Evolutionary conservation across 1,140 invertebrate genomes (phyloP).

Genomic region (Brachionus calyciflorus): DNA sequence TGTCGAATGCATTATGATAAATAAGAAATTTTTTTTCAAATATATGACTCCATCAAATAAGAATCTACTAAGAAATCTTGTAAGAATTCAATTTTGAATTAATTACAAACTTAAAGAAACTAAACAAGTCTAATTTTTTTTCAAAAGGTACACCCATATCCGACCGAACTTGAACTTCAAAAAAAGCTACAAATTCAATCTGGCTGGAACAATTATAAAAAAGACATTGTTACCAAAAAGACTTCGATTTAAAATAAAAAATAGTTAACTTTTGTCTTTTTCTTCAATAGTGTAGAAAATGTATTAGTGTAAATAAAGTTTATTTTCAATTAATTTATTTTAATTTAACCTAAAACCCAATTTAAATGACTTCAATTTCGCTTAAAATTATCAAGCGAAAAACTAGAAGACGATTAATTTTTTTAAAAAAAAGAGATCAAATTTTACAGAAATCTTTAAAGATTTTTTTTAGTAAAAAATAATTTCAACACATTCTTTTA

Average conservation of each 20-base stretch:
- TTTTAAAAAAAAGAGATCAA: too few species aligned
- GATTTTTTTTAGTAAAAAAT: too few species aligned
- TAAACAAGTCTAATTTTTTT: neutral
- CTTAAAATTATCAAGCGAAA: too few species aligned
- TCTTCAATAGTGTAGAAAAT: too few species aligned
- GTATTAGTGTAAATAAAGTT: too few species aligned
- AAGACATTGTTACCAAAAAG: neutral
- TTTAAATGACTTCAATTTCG: too few species aligned
- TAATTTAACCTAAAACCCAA: too few species aligned
- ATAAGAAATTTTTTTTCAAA: conserved; percentile 53
- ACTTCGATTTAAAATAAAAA: neutral
- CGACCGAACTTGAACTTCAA: conserved; percentile 53
- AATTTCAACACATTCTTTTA: too few species aligned
- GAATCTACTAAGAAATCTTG: conserved; percentile 49
- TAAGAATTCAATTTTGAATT: neutral
- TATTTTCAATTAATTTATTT: too few species aligned
- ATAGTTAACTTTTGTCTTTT: too few species aligned
- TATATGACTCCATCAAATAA: conserved; percentile 52
- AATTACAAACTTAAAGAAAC: neutral
- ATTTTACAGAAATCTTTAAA: too few species aligned
- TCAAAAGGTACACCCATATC: conserved; percentile 51
- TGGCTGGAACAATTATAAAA: conserved; percentile 55
- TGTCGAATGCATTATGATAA: conserved; percentile 56
- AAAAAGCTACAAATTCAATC: conserved; percentile 53
- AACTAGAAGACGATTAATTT: too few species aligned